Evolutionary conservation across 1,140 invertebrate genomes (phyloP), one percentile per base, ranked within the genome.

Genomic region (Chrysoperla carnea): DNA sequence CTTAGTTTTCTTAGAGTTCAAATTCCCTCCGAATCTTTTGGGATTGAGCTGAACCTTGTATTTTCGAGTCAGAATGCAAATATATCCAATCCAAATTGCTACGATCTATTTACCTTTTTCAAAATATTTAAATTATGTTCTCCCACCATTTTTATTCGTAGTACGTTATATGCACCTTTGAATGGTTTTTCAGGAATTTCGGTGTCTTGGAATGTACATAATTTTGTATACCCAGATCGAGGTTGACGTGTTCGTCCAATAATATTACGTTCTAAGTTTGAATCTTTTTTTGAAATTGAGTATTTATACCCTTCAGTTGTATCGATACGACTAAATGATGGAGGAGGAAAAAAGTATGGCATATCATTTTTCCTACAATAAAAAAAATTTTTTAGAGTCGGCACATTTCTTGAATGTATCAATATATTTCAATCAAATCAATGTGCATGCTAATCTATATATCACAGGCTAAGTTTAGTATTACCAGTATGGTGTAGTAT

Each of bases 251-350:
- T 72, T 43, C 69, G 63, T 12, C 68, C 69, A 47, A 72, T 72
- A 6, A 72, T 49, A 50, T 64, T 62, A 11, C 8, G 17, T 9
- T 58, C 52, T 5, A 55, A 50, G 6, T 51, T 50, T 11, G 56
- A 44, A 33, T 63, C 54, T 6, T 49, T 44, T 42, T 61, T 59
- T 53, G 65, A 57, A 43, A 59, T 57, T 45, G 61, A 48, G 45
- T 63, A 61, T 53, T 27, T 41, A 40, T 40, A 37, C 39, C 38
- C 36, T 44, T 47, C 6, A 23, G 74, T 64, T 7, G 64, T 73
- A 50, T 89, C 84, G 53, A 81, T 75, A 47, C 84, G 70, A 29
- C 84, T 78, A 55, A 90, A 91, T 11, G 74, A 66, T 11, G 76
- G 65, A 17, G 87, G 86, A 28, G 82, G 70, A 33, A 89, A 64